Base-by-base conservation (phyloP, 2,113 vertebrate species). In the Phalacrocorax carbo region DNA sequence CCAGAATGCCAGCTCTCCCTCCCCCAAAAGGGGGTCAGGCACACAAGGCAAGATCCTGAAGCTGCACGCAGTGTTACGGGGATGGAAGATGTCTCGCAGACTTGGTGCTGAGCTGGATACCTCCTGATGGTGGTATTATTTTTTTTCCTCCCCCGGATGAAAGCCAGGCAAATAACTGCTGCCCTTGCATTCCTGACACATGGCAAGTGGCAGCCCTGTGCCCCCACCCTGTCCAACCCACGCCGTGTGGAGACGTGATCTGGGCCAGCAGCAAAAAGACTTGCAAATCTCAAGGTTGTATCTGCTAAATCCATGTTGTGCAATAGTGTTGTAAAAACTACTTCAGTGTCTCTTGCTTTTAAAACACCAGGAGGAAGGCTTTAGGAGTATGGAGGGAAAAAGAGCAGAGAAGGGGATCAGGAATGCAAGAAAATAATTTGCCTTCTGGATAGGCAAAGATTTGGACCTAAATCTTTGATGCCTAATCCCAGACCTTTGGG, bases 241-340 rank as follows among this genome's bases (percentile, higher is more conserved):
- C 0, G 3, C 32, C 11, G 15, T 5, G 11, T 6, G 9, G 21
- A 36, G 57, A 4, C 4, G 3, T 14, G 17, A 25, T 26, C 11
- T 9, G 25, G 46, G 19, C 40, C 1, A 2, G 61, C 44, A 68
- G 27, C 61, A 60, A 60, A 46, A 76, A 26, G 8, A 10, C 42
- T 49, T 55, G 29, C 40, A 49, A 4, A 71, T 36, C 27, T 83
- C 57, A 22, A 27, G 15, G 16, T 58, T 73, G 2, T 11, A 32
- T 26, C 27, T 70, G 42, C n/a, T 44, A 70, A 40, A 57, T 77
- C 55, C 7, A 10, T 0, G 0, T 76, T 42, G 27, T 34, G n/a
- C 42, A 15, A 3, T 6, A 38, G 32, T 2, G 2, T 26, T 57
- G 36, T 22, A 55, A 64, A 82, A 57, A 23, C 34, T 54, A 9